A percentile compares a stretch with the other conserved stretches of the same genome.
phyloP scores from a whole-genome alignment of 2,888 invertebrate genomes.

The Erpobdella octoculata region DNA sequence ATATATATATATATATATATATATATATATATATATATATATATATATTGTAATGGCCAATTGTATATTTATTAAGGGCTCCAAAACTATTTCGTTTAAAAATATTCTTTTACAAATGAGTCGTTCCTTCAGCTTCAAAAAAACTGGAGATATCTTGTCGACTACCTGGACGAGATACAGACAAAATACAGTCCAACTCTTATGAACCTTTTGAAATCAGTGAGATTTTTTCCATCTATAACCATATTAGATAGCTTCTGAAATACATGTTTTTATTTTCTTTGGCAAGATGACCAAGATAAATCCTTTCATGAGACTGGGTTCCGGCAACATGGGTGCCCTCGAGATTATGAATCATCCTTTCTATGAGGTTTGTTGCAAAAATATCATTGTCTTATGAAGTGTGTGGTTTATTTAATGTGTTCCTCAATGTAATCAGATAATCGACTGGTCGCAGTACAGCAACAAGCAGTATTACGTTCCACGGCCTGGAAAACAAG shows the following conservation, averaged over 20 bases:
- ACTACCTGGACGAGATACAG: conserved; percentile 9
- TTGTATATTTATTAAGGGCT: conserved; percentile 9
- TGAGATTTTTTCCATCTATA: neutral
- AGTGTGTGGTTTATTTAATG: neutral
- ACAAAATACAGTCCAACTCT: neutral
- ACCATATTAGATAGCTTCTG: no score
- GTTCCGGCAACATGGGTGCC: conserved; percentile 7
- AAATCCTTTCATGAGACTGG: conserved; percentile 20
- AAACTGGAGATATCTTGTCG: conserved; percentile 19
- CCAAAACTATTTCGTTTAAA: no score
- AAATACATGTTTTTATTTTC: no score
- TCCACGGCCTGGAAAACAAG: neutral
- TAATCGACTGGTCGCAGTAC: neutral
- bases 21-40: no score
- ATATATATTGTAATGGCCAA: neutral
- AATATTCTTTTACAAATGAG: no score
- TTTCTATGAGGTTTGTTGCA: conserved; percentile 22
- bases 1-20: no score
- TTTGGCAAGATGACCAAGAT: conserved; percentile 12
- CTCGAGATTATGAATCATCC: conserved; percentile 21
- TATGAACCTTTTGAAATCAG: conserved; percentile 15
- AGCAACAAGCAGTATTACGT: neutral
- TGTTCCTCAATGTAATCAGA: neutral
- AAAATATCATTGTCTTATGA: no score
- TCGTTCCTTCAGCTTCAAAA: no score